These are phyloP conservation scores for Pristionchus japonicus DNA, from an alignment of 2,888 invertebrate species.

Conservation along the genomic window DNA sequence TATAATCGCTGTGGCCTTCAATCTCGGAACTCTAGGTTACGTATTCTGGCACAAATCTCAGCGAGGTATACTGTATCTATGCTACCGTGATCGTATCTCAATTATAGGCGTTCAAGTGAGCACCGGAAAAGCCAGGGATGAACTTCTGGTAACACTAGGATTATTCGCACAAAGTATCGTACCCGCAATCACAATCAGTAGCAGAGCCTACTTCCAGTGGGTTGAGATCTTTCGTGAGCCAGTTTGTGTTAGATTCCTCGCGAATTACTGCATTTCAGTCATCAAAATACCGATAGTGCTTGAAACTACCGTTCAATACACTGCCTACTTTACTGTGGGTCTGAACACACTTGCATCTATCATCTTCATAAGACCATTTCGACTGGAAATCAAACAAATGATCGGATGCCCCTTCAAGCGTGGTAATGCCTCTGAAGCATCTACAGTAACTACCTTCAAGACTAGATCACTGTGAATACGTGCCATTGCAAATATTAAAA, in stretches of 20 bases:
- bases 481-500: background rate
- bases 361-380: constrained; percentile 16
- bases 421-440: background rate
- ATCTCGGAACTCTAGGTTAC: background rate
- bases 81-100: background rate
- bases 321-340: constrained; percentile 1
- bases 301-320: background rate
- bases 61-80: background rate
- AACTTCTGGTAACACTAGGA: background rate
- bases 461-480: background rate
- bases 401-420: background rate
- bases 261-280: background rate
- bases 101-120: background rate
- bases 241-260: background rate
- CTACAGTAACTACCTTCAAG: background rate
- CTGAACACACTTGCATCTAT: background rate
- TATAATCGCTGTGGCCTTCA: background rate
- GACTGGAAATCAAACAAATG: background rate
- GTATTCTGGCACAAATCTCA: background rate
- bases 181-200: background rate
- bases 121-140: background rate
- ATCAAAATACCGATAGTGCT: background rate
- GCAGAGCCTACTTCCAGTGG: background rate
- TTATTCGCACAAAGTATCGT: constrained; percentile 1
- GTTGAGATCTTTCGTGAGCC: background rate